Conservation (phyloP, 1,140 invertebrate genomes). For the Tetraneura akinire region DNA sequence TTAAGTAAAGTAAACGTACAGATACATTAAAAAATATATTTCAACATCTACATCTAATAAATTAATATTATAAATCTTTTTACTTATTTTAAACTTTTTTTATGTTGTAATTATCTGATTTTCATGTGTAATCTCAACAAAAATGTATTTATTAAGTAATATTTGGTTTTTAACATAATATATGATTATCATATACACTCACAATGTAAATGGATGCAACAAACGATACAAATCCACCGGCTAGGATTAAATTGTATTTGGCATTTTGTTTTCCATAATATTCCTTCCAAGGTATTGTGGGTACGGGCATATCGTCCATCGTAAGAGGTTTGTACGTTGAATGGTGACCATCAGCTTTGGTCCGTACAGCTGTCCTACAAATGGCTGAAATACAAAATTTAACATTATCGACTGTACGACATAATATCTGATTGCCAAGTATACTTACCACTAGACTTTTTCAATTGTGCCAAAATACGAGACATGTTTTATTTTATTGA, state of each 20-base stretch:
- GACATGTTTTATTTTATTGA: neutral
- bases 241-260: slow-evolving; percentile 56
- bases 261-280: slow-evolving; percentile 66
- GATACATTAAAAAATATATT: too few relatives aligned
- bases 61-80: too few relatives aligned
- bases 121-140: too few relatives aligned
- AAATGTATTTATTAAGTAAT: too few relatives aligned
- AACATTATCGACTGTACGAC: too few relatives aligned
- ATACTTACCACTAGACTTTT: slow-evolving; percentile 37
- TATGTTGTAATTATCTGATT: too few relatives aligned
- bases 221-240: neutral
- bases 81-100: too few relatives aligned
- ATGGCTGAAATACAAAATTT: neutral
- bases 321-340: slow-evolving; percentile 55
- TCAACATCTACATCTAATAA: too few relatives aligned
- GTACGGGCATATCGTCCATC: slow-evolving; percentile 74
- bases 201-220: slow-evolving; percentile 10
- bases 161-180: too few relatives aligned
- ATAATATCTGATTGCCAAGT: neutral
- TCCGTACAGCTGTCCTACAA: neutral
- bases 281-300: slow-evolving; percentile 73
- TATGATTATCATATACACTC: neutral
- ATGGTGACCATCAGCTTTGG: slow-evolving; percentile 17
- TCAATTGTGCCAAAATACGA: slow-evolving; percentile 24
- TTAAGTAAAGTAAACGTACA: too few relatives aligned